phyloP scores from a whole-genome alignment of 2,113 vertebrate genomes.

The Tor tambroides region DNA sequence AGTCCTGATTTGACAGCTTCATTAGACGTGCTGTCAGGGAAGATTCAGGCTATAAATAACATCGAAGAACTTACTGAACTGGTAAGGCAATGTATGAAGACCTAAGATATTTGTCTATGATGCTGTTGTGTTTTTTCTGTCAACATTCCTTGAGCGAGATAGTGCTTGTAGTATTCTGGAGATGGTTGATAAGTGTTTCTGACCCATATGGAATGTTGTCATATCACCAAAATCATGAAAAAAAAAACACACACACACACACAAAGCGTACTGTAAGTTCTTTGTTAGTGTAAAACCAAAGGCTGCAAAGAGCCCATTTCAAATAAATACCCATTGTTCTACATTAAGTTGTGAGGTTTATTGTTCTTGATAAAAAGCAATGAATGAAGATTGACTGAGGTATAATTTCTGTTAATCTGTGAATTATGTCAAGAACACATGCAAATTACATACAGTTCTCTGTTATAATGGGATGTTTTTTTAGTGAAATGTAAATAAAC shows the following conservation, averaged over 20 bases:
- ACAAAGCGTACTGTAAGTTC: background rate
- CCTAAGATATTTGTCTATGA: background rate
- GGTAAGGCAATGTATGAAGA: constrained; percentile 75
- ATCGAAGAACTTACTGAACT: constrained; percentile 88
- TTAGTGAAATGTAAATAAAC: background rate
- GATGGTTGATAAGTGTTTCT: background rate
- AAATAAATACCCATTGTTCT: background rate
- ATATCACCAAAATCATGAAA: background rate
- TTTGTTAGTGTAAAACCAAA: constrained; percentile 5
- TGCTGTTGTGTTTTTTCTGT: constrained; percentile 3
- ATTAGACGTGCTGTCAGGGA: constrained; percentile 79
- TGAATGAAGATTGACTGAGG: background rate
- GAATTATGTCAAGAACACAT: background rate
- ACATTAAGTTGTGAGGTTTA: background rate
- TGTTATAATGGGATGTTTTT: background rate
- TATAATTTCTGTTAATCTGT: background rate
- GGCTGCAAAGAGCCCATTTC: background rate
- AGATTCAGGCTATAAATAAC: constrained; percentile 83
- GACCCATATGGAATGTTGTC: background rate
- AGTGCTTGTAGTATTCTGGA: background rate
- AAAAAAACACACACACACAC: background rate
- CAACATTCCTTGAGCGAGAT: background rate
- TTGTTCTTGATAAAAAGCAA: background rate
- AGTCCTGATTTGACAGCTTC: constrained; percentile 81
- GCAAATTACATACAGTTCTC: background rate